A percentile compares a stretch with the other conserved stretches of the same genome.
Evolutionary conservation across 2,113 vertebrate species (phyloP).

Genomic region (Xiphophorus couchianus): DNA sequence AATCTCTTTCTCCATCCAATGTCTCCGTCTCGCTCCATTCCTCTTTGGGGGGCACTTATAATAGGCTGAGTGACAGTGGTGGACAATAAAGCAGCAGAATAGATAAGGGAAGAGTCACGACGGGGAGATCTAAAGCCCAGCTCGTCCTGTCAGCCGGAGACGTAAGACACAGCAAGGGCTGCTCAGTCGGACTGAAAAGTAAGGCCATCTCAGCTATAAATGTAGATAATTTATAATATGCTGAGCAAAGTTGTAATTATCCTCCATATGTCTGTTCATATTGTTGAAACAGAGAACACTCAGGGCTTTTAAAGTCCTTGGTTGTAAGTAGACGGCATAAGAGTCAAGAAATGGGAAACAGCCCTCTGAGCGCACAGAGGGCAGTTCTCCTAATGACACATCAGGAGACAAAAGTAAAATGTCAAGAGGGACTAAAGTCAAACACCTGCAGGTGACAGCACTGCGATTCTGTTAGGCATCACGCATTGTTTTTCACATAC

Average conservation of each 20-base stretch:
- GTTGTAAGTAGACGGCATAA: not conserved
- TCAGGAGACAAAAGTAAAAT: conserved; percentile 11
- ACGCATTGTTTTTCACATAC: not conserved
- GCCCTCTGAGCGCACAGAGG: not conserved
- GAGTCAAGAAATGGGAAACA: not conserved
- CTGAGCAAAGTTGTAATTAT: not conserved
- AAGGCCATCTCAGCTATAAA: not conserved
- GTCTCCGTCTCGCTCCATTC: not conserved
- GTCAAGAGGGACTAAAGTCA: not conserved
- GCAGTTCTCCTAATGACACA: not conserved
- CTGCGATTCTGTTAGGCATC: not conserved
- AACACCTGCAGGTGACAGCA: not conserved
- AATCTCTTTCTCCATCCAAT: conserved; percentile 29
- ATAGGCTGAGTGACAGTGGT: conserved; percentile 28
- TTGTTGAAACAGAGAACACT: not conserved
- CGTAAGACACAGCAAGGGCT: not conserved
- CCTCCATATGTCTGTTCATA: not conserved
- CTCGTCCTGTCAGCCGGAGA: not conserved
- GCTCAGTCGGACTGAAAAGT: not conserved
- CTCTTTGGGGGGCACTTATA: conserved; percentile 24
- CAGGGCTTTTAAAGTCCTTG: not conserved
- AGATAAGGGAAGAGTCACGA: not conserved
- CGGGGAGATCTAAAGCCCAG: not conserved
- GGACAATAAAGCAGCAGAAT: conserved; percentile 20
- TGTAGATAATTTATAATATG: not conserved